Evolutionary conservation across 2,888 invertebrate species (phyloP), one percentile per base, ranked within the genome.

Genomic region (Synanthedon tipuliformis): DNA sequence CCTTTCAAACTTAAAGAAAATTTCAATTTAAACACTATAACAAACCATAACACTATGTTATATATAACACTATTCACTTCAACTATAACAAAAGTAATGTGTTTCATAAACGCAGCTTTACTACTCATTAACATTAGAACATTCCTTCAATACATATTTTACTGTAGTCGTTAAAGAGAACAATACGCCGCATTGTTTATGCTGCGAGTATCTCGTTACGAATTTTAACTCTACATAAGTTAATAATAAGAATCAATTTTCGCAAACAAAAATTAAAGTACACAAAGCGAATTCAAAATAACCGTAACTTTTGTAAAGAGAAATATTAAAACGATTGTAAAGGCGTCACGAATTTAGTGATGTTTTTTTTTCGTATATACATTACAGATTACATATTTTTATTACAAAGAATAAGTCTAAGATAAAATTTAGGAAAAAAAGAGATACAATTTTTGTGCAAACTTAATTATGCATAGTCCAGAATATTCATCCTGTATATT

Each of bases 41-140:
- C n/a, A n/a, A n/a, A n/a, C n/a, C n/a, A n/a, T n/a, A n/a, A n/a
- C n/a, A n/a, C n/a, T n/a, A n/a, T n/a, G n/a, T n/a, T n/a, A n/a
- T n/a, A n/a, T n/a, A n/a, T n/a, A n/a, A n/a, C n/a, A n/a, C n/a
- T n/a, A n/a, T n/a, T n/a, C n/a, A n/a, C n/a, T n/a, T n/a, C n/a
- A 59, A 62, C 59, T 54, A 55, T 48, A 45, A 18, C 52, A 61
- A 63, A 63, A 57, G 58, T 57, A 60, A 57, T 53, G 56, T 58
- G 15, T 45, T 45, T 13, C n/a, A 13, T 15, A 45, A 45, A 65
- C 63, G 65, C 66, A 65, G 50, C 53, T 73, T 72, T 68, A 71
- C 61, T 58, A 56, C 54, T 61, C 65, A 68, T 68, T 69, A 66
- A 66, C 63, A 61, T 64, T 52, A 55, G 53, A 60, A 57, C 55